Evolutionary conservation across 2,888 invertebrate species (phyloP).

Genomic region (Neuroscelio doddi): DNA sequence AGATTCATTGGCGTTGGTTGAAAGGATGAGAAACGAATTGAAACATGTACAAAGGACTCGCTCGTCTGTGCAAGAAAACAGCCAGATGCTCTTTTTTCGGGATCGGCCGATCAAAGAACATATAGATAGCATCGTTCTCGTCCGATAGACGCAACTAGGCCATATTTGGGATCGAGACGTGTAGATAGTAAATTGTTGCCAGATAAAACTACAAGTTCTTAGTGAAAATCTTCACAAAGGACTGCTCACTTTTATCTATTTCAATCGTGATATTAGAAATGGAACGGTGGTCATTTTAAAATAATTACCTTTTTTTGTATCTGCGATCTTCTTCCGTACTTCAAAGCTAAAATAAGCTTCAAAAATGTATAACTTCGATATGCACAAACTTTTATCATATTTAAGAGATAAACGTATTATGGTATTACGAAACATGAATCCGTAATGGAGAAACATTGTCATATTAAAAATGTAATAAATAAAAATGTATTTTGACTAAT

Average conservation of each 20-base stretch:
- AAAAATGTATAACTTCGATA: not conserved
- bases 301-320: conserved; percentile 53
- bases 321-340: conserved; percentile 27
- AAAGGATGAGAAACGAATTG: conserved; percentile 49
- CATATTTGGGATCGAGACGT: conserved; percentile 41
- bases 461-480: no score
- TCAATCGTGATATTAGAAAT: conserved; percentile 52
- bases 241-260: conserved; percentile 52
- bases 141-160: conserved; percentile 18
- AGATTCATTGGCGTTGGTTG: not conserved
- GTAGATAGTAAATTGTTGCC: conserved; percentile 30
- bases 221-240: conserved; percentile 51
- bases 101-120: conserved; percentile 53
- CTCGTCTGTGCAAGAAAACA: conserved; percentile 54
- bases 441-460: no score
- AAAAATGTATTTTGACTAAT: no score
- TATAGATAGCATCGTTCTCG: conserved; percentile 40
- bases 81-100: conserved; percentile 65
- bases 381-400: no score
- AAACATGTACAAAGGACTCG: conserved; percentile 57
- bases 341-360: not conserved
- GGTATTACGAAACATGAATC: no score
- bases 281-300: conserved; percentile 56
- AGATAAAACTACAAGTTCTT: conserved; percentile 35
- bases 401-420: no score